phyloP scores from a whole-genome alignment of 2,797 vertebrate species.

The Micropoecilia bifurca region DNA sequence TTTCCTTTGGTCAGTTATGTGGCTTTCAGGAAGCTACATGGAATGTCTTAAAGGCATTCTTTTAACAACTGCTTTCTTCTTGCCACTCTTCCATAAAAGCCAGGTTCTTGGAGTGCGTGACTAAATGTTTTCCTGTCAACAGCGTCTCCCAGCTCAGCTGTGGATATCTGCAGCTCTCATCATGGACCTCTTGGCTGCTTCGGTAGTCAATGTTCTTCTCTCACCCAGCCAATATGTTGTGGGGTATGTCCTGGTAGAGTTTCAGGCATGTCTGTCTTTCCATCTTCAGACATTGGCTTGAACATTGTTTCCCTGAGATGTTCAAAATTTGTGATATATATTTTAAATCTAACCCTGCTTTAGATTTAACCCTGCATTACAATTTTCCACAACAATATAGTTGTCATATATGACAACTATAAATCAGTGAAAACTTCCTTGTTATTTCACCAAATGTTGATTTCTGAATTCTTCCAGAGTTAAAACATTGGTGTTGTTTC shows the following conservation, averaged over 20 bases:
- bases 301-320: not conserved
- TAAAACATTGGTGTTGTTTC: too few species aligned
- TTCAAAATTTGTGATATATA: too few species aligned
- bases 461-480: too few species aligned
- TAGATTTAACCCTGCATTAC: too few species aligned
- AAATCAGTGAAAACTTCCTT: too few species aligned
- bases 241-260: not conserved
- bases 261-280: not conserved
- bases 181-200: not conserved
- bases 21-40: not conserved
- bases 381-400: too few species aligned
- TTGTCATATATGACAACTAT: too few species aligned
- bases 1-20: not conserved
- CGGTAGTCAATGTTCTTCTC: not conserved
- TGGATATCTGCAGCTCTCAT: constrained; percentile 3
- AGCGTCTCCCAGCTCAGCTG: not conserved
- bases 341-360: too few species aligned
- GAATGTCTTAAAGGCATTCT: not conserved
- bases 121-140: constrained; percentile 3
- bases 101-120: too few species aligned
- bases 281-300: not conserved
- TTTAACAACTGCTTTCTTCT: not conserved
- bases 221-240: not conserved
- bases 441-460: too few species aligned
- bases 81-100: not conserved